Evolutionary conservation across 2,113 vertebrate genomes (phyloP).

Genomic region (Muntiacus reevesi): DNA sequence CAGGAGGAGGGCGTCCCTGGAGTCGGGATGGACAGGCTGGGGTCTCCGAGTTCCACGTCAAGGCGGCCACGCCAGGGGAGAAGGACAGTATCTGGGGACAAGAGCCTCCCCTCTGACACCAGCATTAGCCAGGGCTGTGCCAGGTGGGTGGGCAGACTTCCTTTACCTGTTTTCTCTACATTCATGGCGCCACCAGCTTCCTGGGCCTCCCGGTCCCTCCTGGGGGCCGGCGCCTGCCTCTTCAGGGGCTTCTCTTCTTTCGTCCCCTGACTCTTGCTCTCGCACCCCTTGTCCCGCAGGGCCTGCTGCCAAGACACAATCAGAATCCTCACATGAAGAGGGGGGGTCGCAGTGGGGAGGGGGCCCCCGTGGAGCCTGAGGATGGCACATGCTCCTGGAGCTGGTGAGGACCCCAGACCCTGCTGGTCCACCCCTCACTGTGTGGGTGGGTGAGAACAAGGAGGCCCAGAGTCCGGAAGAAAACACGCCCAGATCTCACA

Average conservation of each 20-base stretch:
- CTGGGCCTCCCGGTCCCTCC: conserved; percentile 35
- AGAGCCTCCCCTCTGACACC: not conserved
- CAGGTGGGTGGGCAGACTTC: not conserved
- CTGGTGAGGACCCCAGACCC: not conserved
- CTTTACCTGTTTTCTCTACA: conserved; percentile 81
- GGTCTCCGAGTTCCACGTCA: not conserved
- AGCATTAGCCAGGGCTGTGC: not conserved
- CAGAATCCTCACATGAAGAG: conserved; percentile 54
- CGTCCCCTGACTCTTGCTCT: conserved; percentile 81
- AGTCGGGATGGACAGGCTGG: not conserved
- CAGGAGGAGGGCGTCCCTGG: not conserved
- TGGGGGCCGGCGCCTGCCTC: not conserved
- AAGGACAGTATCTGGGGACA: not conserved
- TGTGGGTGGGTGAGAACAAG: not conserved
- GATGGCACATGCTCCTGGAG: accelerated
- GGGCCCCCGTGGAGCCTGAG: not conserved
- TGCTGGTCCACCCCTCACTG: accelerated
- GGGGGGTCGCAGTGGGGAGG: not conserved
- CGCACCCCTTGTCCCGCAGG: conserved; percentile 80
- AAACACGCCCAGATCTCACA: not conserved
- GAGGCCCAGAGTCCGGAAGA: not conserved
- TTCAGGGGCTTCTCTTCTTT: conserved; percentile 76
- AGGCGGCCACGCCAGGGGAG: not conserved
- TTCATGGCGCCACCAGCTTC: conserved; percentile 70
- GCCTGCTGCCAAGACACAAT: conserved; percentile 77